phyloP scores from a whole-genome alignment of 2,113 vertebrate species.

The Cryptoleucopteryx plumbea region DNA sequence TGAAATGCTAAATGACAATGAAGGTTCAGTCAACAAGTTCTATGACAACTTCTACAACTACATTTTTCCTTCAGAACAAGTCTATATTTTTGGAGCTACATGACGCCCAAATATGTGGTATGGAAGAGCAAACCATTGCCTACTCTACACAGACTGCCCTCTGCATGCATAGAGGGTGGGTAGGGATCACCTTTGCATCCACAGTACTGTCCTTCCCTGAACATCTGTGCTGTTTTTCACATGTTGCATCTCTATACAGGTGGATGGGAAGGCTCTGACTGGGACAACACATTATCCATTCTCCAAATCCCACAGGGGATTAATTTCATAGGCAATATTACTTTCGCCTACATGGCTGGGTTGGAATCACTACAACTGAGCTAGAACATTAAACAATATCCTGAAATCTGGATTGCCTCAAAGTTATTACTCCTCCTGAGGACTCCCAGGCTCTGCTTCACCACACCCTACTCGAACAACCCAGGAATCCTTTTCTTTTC shows the following conservation, averaged over 20 bases:
- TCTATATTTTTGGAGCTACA: background rate
- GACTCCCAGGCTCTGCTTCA: background rate
- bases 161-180: conserved; percentile 33
- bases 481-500: background rate
- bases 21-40: background rate
- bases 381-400: background rate
- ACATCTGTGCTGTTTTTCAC: background rate
- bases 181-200: background rate
- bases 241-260: background rate
- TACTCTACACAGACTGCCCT: conserved; percentile 14
- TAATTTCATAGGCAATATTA: background rate
- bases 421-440: background rate
- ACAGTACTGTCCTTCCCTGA: background rate
- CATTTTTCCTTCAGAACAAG: conserved; percentile 13
- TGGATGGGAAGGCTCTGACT: background rate
- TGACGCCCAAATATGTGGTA: background rate
- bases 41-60: conserved; percentile 11
- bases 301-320: background rate
- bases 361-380: background rate
- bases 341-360: background rate
- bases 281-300: background rate
- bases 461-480: background rate
- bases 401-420: background rate
- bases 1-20: conserved; percentile 47
- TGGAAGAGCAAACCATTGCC: conserved; percentile 9